Base-by-base conservation (phyloP, 23 tunicate genomes). In the Halocynthia aurantium region DNA sequence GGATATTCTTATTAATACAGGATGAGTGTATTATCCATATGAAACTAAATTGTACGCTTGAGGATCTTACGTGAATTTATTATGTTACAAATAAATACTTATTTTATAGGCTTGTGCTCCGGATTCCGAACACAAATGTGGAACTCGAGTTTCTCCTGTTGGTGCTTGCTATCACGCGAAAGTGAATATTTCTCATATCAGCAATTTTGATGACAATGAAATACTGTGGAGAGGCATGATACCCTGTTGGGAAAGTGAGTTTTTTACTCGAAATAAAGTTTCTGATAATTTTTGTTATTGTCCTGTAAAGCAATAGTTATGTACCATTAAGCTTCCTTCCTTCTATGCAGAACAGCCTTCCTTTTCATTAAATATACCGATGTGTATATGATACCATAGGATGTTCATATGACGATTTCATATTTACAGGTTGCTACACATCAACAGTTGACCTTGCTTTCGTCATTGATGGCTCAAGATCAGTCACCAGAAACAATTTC, bases 101-200 rank as follows among this genome's bases (percentile, higher is more conserved):
- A 31, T 15, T 67, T 67, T 17, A 11, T 22, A 74, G 78, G 57
- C 56, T 53, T 74, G 78, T 74, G 64, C 15, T 19, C 78, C 78
- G 2, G 22, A 53, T 5, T 17, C 64, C n/a, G 64, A 56, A 74
- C 78, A 74, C 20, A 51, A 54, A 13, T 74, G 78, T 56, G 62
- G 56, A 21, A 54, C 78, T 55, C 19, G 22, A 56, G 55, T 64
- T 52, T 74, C 15, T 56, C 22, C 78, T 7, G 22, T 64, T 53
- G 78, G 78, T 74, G 78, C 78, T 74, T 74, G 78, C 22, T 74
- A 51, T 54, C 13, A 54, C 8, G 56, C 78, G 64, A 74, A 62
- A 54, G 78, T 74, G 17, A 74, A 74, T n/a, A 18, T 8, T 44
- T 15, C 64, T 53, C 22, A 8, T 64, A 20, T 21, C 17, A 8